phyloP scores from a whole-genome alignment of 2,113 vertebrate species.

The Heterocephalus glaber region DNA sequence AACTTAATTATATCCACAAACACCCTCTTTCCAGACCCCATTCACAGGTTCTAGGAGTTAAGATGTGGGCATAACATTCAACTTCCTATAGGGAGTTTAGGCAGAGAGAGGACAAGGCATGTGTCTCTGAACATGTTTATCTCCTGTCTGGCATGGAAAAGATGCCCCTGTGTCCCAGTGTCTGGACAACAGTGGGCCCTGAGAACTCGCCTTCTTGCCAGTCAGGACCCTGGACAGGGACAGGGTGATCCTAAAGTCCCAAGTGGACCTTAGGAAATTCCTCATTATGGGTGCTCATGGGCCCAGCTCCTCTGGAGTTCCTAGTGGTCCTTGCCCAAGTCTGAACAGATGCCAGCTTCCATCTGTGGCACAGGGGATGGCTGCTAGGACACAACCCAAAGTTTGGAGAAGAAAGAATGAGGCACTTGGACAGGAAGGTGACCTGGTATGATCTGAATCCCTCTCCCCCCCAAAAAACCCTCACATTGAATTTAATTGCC shows the following conservation, averaged over 20 bases:
- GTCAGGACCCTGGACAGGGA: conserved; percentile 76
- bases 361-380: neutral
- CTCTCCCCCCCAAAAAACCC: neutral
- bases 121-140: neutral
- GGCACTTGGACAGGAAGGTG: neutral
- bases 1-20: neutral
- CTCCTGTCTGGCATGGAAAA: neutral
- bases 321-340: neutral
- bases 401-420: neutral
- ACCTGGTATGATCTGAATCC: neutral
- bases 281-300: neutral
- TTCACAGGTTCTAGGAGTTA: neutral
- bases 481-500: neutral
- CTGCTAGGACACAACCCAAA: neutral
- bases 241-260: neutral
- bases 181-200: neutral
- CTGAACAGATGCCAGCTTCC: neutral
- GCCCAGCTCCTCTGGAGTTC: neutral
- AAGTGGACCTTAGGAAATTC: neutral
- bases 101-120: neutral
- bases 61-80: neutral
- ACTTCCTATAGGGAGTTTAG: neutral
- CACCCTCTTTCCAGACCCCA: neutral
- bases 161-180: neutral
- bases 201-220: neutral